These are phyloP conservation scores for Paramormyrops kingsleyae DNA, from an alignment of 2,113 vertebrate species.

Conservation along the genomic window DNA sequence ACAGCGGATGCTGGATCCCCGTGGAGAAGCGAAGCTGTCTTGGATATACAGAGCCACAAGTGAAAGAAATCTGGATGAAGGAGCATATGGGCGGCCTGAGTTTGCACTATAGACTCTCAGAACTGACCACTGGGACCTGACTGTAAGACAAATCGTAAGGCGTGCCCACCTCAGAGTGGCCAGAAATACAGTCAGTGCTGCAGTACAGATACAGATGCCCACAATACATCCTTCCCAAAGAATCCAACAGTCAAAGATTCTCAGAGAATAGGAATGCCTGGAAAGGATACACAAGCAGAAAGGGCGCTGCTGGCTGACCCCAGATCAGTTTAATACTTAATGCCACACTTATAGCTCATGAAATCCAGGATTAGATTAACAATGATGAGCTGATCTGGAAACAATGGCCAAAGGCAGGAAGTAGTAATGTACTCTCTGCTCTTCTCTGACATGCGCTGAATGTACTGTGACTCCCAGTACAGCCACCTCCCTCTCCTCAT, in stretches of 20 bases:
- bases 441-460: neutral
- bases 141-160: neutral
- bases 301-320: neutral
- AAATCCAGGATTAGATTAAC: neutral
- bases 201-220: neutral
- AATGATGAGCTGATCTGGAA: neutral
- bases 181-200: neutral
- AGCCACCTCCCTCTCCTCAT: neutral
- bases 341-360: too few relatives aligned
- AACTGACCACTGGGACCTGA: neutral
- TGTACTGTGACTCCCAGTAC: neutral
- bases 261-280: neutral
- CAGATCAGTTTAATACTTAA: neutral
- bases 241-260: neutral
- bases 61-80: neutral
- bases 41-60: constrained; percentile 10
- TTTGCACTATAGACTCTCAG: neutral
- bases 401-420: neutral
- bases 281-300: neutral
- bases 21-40: neutral
- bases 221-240: neutral
- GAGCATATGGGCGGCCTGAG: too few relatives aligned
- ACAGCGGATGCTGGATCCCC: neutral
- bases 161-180: neutral
- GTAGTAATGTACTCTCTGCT: neutral